phyloP scores from a whole-genome alignment of 92 coral and sea anemone genomes.

The Umimayanthus kanabou region DNA sequence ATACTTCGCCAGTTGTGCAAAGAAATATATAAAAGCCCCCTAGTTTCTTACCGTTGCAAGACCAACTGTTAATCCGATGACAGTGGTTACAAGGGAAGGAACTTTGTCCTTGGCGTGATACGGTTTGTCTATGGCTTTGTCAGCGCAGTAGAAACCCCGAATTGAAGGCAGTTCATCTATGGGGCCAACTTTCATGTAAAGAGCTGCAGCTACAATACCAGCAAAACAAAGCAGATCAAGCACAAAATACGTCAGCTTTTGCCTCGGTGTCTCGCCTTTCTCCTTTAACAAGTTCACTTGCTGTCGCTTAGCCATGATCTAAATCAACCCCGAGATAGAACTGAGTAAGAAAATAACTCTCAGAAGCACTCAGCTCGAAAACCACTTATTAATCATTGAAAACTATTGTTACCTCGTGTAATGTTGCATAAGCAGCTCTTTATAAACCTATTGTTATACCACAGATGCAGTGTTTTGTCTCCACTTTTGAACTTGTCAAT shows the following conservation, averaged over 20 bases:
- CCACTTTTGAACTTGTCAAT: too few species aligned
- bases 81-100: not conserved
- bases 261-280: not conserved
- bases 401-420: not conserved
- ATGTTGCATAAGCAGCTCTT: not conserved
- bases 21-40: not conserved
- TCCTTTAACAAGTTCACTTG: not conserved
- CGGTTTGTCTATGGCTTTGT: constrained; percentile 89
- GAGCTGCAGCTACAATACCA: constrained; percentile 21
- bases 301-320: not conserved
- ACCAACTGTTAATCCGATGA: constrained; percentile 15
- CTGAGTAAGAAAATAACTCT: not conserved
- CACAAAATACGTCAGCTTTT: constrained; percentile 2
- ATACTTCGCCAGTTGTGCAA: not conserved
- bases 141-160: constrained; percentile 92
- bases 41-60: constrained; percentile 13
- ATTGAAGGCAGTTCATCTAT: constrained; percentile 57
- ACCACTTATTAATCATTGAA: too few species aligned
- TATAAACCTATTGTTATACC: too few species aligned
- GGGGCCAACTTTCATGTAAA: constrained; percentile 29
- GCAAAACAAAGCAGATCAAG: constrained; percentile 19
- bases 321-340: not conserved
- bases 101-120: constrained; percentile 31
- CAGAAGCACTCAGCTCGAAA: not conserved
- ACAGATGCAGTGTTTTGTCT: too few species aligned